A percentile compares a stretch with the other conserved stretches of the same genome.
These are phyloP conservation scores for Salticus scenicus DNA, from an alignment of 2,888 invertebrate genomes.

Conservation along the genomic window DNA sequence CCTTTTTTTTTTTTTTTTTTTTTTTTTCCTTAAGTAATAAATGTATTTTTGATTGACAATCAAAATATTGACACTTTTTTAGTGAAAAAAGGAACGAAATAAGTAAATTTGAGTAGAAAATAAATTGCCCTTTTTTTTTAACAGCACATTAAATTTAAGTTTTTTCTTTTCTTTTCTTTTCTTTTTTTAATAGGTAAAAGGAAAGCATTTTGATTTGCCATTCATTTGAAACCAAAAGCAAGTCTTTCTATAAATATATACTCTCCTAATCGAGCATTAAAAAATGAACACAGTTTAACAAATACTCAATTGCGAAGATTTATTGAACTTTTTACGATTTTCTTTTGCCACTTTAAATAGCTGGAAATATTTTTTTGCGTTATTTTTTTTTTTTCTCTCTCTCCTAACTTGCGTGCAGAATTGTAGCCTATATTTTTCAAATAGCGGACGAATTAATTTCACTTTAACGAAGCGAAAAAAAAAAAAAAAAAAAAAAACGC, in stretches of 20 bases:
- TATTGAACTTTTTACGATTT: slow-evolving; percentile 63
- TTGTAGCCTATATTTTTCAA: slow-evolving; percentile 68
- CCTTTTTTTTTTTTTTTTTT: too few relatives aligned
- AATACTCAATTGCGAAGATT: slow-evolving; percentile 65
- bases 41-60: slow-evolving; percentile 2
- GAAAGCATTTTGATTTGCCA: slow-evolving; percentile 2
- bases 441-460: slow-evolving; percentile 68
- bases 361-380: slow-evolving; percentile 36
- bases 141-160: neutral
- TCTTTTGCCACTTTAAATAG: slow-evolving; percentile 62
- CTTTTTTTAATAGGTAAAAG: too few relatives aligned
- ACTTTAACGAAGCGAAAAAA: slow-evolving; percentile 64
- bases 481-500: too few relatives aligned
- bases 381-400: slow-evolving; percentile 39
- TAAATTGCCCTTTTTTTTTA: neutral
- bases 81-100: neutral
- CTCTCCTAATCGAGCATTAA: slow-evolving; percentile 65
- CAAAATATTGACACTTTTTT: neutral
- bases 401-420: slow-evolving; percentile 51
- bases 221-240: slow-evolving; percentile 13
- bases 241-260: slow-evolving; percentile 37
- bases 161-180: too few relatives aligned
- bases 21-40: too few relatives aligned
- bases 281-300: slow-evolving; percentile 65
- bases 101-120: neutral